Base-by-base conservation (phyloP, 2,113 vertebrate genomes). In the Elephantulus edwardii region DNA sequence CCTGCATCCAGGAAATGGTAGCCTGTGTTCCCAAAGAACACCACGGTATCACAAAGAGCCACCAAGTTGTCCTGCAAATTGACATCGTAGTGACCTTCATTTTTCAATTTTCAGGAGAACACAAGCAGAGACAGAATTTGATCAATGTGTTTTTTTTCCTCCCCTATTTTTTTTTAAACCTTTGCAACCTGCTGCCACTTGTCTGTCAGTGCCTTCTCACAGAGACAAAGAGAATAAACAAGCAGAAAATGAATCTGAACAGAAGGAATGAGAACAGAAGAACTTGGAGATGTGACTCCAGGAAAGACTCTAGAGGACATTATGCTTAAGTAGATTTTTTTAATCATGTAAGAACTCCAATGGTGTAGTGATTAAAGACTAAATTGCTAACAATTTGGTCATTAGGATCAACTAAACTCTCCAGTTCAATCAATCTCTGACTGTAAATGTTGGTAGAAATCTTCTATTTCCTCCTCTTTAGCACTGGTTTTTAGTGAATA, bases 101-200 rank as follows among this genome's bases (percentile, higher is more conserved):
- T 85, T 95, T 95, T 92, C 91, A 89, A 83, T 85, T 89, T 85
- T 30, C 8, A 68, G 35, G n/a, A 48, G 26, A 24, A 35, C 28
- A 72, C 9, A 58, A 74, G 40, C 54, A 77, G 42, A 86, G 90
- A 42, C 38, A 70, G 52, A 33, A 72, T 91, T 89, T 78, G 33
- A 85, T 93, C 46, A 30, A 80, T 85, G 81, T 71, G 28, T 52
- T 79, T 35, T 13, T 83, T 82, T 44, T 82, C 19, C 28, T 62
- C 72, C 62, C 14, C 20, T 84, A 35, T 48, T 66, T 85, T 77
- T n/a, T 85, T 92, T 85, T 79, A 94, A 88, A 88, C 46, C 70
- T 83, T 88, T 85, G 82, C 76, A 70, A 91, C 91, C 94, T 91
- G 87, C 85, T 13, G 28, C 38, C 38, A 50, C 19, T 10, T 60